Evolutionary conservation across 2,888 invertebrate genomes (phyloP).

Genomic region (Stenoptilia bipunctidactyla): DNA sequence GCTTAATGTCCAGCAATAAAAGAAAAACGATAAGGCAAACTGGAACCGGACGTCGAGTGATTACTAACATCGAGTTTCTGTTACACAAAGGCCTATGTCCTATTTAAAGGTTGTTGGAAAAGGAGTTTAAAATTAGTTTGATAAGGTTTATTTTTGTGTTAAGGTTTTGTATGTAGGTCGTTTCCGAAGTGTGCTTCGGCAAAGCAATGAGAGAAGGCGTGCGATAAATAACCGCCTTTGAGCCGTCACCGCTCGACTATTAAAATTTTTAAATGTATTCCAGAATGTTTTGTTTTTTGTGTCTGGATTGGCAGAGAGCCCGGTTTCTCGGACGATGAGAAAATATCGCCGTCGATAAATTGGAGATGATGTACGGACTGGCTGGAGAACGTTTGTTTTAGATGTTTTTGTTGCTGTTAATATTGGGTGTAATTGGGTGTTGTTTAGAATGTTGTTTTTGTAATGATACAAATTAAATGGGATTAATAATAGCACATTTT

Average conservation of each 20-base stretch:
- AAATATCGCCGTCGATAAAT: constrained; percentile 11
- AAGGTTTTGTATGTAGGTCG: constrained; percentile 33
- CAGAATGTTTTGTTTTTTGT: constrained; percentile 55
- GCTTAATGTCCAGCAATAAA: constrained; percentile 21
- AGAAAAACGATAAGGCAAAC: constrained; percentile 42
- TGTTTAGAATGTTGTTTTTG: too few species aligned
- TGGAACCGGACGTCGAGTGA: constrained; percentile 61
- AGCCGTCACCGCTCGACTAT: constrained; percentile 64
- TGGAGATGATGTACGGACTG: constrained; percentile 1
- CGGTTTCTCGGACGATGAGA: constrained; percentile 12
- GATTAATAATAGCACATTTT: too few species aligned
- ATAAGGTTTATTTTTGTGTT: constrained; percentile 37
- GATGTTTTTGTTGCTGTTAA: too few species aligned
- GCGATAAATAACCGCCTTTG: constrained; percentile 70
- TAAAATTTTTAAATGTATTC: constrained; percentile 68
- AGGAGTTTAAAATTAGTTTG: constrained; percentile 25
- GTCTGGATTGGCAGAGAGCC: constrained; percentile 33
- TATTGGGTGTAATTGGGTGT: too few species aligned
- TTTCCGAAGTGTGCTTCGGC: constrained; percentile 42
- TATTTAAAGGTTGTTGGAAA: constrained; percentile 26
- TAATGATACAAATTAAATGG: too few species aligned
- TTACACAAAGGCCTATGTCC: constrained; percentile 47
- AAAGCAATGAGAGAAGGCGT: constrained; percentile 70
- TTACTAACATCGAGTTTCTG: constrained; percentile 55
- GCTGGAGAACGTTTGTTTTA: too few species aligned